These are phyloP conservation scores for Drosophila kohkoa DNA, from an alignment of 1,140 invertebrate species.

Conservation along the genomic window DNA sequence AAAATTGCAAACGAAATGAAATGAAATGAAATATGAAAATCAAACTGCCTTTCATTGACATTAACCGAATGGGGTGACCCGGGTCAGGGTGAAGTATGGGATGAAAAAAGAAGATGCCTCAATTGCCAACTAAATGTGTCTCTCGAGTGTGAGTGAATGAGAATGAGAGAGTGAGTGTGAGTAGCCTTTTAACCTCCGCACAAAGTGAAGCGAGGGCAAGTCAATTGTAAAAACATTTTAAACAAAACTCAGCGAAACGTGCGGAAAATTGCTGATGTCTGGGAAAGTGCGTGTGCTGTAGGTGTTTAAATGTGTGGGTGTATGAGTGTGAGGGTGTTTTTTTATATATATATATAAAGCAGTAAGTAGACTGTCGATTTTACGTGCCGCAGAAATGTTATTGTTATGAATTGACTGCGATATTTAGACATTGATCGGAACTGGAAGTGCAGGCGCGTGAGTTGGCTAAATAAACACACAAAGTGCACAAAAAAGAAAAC, in stretches of 20 bases:
- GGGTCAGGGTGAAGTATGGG: not conserved
- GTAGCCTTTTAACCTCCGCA: not conserved
- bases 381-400: slow-evolving; percentile 56
- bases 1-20: slow-evolving; percentile 55
- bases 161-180: slow-evolving; percentile 23
- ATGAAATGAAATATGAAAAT: slow-evolving; percentile 71
- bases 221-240: slow-evolving; percentile 81
- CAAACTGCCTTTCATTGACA: slow-evolving; percentile 71
- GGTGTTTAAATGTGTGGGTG: not conserved
- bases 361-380: slow-evolving; percentile 9
- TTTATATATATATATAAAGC: not conserved
- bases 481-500: not conserved
- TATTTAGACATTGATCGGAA: slow-evolving; percentile 47
- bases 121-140: slow-evolving; percentile 1
- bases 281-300: slow-evolving; percentile 59
- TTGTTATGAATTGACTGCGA: slow-evolving; percentile 67
- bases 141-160: not conserved
- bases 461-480: slow-evolving; percentile 23
- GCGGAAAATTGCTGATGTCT: slow-evolving; percentile 72
- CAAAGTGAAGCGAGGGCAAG: slow-evolving; percentile 30
- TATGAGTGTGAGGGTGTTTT: not conserved
- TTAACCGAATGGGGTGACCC: slow-evolving; percentile 36
- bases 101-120: not conserved
- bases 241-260: slow-evolving; percentile 79
- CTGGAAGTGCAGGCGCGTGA: slow-evolving; percentile 49